Evolutionary conservation across 92 coral and sea anemone genomes (phyloP), one percentile per base, ranked within the genome.

Genomic region (Palythoa heliodiscus): DNA sequence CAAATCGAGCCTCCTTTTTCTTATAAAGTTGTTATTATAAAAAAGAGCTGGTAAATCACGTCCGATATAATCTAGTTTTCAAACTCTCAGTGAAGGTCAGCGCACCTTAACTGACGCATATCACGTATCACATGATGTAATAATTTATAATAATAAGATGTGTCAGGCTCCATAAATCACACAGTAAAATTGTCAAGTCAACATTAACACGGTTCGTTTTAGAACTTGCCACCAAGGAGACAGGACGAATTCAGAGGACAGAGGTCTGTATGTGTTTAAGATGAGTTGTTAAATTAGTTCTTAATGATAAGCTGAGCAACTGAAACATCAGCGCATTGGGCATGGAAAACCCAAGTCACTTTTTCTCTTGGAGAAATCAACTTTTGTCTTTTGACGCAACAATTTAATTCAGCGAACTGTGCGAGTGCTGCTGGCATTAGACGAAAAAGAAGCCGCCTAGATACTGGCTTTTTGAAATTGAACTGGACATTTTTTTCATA

Each of bases 181-280:
- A 22, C 54, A 43, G 23, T 43, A 38, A 16, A 37, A 76, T 15
- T 53, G 61, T 76, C 81, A 37, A 16, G 66, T 39, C 15, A 35
- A 23, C 53, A n/a, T 76, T 76, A 19, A 52, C 68, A 29, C 20
- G 67, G 50, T 38, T 29, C 81, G 53, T 53, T 75, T 76, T 54
- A 55, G 43, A 19, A 8, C 14, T 12, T 54, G 53, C 14, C 81
- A 76, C 14, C 25, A 54, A 52, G 61, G 3, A 40, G 63, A 54
- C 14, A 54, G 39, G 81, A 29, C 48, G 67, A 53, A 53, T 24
- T 54, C 39, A 16, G 11, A 76, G 14, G 68, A 24, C 48, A 15
- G 81, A 76, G 81, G 81, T 76, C 7, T 29, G 81, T 53, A 76
- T 54, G 20, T 23, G 40, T 29, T 53, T 54, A 13, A 5, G 9